Base-by-base conservation (phyloP, 2,888 invertebrate species). In the Labia minor region DNA sequence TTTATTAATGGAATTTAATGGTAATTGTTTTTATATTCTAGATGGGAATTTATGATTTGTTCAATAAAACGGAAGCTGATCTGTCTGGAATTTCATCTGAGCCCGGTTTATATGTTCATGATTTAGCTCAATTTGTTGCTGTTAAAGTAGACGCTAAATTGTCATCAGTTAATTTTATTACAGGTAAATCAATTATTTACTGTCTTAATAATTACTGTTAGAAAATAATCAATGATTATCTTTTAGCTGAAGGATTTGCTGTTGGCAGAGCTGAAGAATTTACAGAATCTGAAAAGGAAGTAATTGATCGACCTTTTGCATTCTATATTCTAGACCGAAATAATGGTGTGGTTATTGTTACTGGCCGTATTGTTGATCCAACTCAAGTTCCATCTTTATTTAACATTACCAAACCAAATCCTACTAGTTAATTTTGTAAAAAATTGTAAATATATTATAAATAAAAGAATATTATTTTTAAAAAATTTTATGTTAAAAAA, bases 91-190 rank as follows among this genome's bases (percentile, higher is more conserved):
- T 86, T 4, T 83, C 85, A 1, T 76, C 81, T 1, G 81, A 82
- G 63, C 78, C 80, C 67, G 83, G 84, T n/a, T 76, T 86, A n/a
- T 85, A 84, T 73, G 82, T 86, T 0, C 84, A 86, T 69, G 86
- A 86, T 73, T 75, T 86, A 69, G 86, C 86, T 1, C 86, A 86
- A 72, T 83, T 85, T 68, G 86, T 86, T 0, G 82, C 83, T 1
- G 80, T 86, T 0, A 80, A 84, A 8, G 83, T 86, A 0, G 85
- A 86, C 72, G 83, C 84, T 68, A 79, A 81, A 0, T 80, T 81
- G 19, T 77, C 80, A 8, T 75, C 78, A 0, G 78, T 80, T 33
- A 77, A 80, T 26, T 76, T 80, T 68, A 69, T 86, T 1, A 76
- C 82, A 63, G 81, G 82, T 82, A 74, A 73, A 49, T 16, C 49